Evolutionary conservation across 2,113 vertebrate genomes (phyloP), one percentile per base, ranked within the genome.

Genomic region (Pholis gunnellus): DNA sequence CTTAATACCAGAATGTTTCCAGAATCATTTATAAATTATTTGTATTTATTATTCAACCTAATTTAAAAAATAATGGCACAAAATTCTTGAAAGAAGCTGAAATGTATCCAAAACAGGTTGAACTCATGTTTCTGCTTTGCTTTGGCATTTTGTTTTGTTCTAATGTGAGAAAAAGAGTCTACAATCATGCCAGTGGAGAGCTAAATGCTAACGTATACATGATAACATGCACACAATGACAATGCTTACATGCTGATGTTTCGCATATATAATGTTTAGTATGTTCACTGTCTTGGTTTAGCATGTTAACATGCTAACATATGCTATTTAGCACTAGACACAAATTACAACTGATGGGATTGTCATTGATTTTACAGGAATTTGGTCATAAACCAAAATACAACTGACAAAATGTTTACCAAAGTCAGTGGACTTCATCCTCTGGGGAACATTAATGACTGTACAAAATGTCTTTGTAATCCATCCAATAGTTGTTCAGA

Each of bases 211-310:
- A 44, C 20, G 50, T 52, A 22, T 40, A 57, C 72, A 60, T 9
- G 9, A 54, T 5, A 64, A 13, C 27, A 22, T n/a, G 25, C 20
- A 2, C 48, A 52, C 18, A 52, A 22, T 22, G 20, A 54, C 44
- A 64, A 42, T 57, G 34, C 72, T 50, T 42, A 78, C 34, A 60
- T 50, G 67, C 61, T 73, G 36, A 87, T 52, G 31, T 63, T 63
- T 48, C 15, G 25, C 5, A 27, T 4, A 5, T 22, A 13, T 14
- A 48, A 69, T 46, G 25, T 22, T 61, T 8, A 46, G 27, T 7
- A 9, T 48, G 22, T 54, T 52, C 8, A 3, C 48, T 22, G 48
- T 52, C 48, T 52, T 22, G n/a, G 8, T 48, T n/a, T 63, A 9
- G 25, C 5, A 2, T 59, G n/a, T 72, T 72, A n/a, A 36, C 5